Percentiles rank a stretch among this genome's conserved stretches.
These are phyloP conservation scores for Cochlearius cochlearius DNA, from an alignment of 2,113 vertebrate genomes.

Conservation along the genomic window DNA sequence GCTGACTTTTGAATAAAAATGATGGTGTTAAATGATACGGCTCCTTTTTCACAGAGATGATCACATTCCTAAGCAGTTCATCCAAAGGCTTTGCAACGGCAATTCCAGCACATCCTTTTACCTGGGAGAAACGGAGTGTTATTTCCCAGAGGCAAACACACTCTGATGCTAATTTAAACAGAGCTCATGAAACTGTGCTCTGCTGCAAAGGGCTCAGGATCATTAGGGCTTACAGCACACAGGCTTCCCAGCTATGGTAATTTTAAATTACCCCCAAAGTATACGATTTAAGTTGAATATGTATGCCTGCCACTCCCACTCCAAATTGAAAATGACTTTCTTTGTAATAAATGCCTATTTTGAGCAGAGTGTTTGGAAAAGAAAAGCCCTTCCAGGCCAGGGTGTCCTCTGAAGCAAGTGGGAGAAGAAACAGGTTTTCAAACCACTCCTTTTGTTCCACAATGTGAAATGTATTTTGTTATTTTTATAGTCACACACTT, in stretches of 20 bases:
- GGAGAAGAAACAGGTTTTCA: not conserved
- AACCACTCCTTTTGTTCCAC: not conserved
- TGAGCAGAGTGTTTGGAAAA: not conserved
- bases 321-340: not conserved
- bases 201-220: not conserved
- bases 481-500: not conserved
- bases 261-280: not conserved
- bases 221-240: not conserved
- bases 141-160: conserved; percentile 28
- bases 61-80: not conserved
- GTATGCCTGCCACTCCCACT: not conserved
- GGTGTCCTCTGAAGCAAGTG: not conserved
- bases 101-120: not conserved
- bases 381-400: conserved; percentile 20
- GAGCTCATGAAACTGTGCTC: not conserved
- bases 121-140: not conserved
- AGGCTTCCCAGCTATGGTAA: not conserved
- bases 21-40: not conserved
- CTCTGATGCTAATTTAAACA: not conserved
- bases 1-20: not conserved
- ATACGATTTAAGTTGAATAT: not conserved
- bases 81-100: conserved; percentile 19
- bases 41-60: not conserved
- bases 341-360: conserved; percentile 3
- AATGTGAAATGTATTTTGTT: not conserved